Evolutionary conservation across 2,113 vertebrate species (phyloP).

Genomic region (Rhea pennata): DNA sequence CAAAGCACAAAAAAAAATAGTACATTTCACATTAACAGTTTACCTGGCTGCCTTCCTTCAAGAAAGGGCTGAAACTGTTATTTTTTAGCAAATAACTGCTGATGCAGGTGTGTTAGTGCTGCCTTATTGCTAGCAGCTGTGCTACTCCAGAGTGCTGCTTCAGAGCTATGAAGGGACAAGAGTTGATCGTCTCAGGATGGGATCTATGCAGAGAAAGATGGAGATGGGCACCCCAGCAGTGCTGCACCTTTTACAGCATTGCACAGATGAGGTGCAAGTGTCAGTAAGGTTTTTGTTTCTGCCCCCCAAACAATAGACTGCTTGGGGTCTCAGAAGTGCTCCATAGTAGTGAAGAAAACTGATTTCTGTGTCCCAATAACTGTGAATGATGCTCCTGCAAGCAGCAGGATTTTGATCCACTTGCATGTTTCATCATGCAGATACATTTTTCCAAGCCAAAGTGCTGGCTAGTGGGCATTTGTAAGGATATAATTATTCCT

Average conservation of each 20-base stretch:
- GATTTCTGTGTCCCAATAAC: neutral
- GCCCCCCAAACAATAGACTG: neutral
- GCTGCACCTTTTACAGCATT: neutral
- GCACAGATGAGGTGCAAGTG: neutral
- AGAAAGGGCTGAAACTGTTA: neutral
- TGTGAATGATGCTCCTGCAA: neutral
- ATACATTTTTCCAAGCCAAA: neutral
- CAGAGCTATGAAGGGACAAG: neutral
- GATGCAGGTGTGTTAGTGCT: neutral
- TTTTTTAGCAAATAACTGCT: neutral
- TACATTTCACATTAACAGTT: neutral
- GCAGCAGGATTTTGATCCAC: neutral
- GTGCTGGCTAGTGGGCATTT: neutral
- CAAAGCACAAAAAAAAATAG: neutral
- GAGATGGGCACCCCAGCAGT: neutral
- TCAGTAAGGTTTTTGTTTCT: neutral
- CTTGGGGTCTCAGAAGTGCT: neutral
- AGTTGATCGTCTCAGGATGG: rapidly evolving
- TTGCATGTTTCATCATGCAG: neutral
- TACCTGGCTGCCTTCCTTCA: neutral
- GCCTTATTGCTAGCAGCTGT: neutral
- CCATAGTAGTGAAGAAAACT: neutral
- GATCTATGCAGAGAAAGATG: neutral
- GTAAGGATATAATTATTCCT: neutral
- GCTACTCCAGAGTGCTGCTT: neutral